Evolutionary conservation across 2,797 vertebrate species (phyloP).

Genomic region (Acanthurus lineatus): DNA sequence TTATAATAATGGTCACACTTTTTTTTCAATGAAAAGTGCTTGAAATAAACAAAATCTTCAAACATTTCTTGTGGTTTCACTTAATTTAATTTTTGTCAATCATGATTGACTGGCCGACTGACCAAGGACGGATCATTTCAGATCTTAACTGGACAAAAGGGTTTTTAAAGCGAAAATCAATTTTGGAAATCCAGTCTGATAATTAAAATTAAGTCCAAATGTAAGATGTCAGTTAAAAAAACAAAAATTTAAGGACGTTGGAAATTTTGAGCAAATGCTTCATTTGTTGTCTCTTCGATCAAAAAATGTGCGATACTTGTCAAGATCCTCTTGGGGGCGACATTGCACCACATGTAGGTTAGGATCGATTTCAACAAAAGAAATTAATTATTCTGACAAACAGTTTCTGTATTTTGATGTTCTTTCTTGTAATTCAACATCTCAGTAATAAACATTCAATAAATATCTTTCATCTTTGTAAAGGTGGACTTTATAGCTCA

Average conservation of each 20-base stretch:
- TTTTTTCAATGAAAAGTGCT: background rate
- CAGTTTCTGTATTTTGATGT: background rate
- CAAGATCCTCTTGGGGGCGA: background rate
- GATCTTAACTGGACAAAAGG: background rate
- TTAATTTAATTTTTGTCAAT: background rate
- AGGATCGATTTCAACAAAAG: background rate
- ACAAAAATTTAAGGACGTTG: background rate
- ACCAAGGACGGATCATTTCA: background rate
- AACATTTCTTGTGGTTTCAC: background rate
- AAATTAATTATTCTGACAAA: no score
- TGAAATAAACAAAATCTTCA: conserved; percentile 11
- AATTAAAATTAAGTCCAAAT: background rate
- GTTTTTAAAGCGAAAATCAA: background rate
- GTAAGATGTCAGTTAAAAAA: no score
- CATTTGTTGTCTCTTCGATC: background rate
- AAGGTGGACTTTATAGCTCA: no score
- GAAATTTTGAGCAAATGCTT: no score
- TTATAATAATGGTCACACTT: background rate
- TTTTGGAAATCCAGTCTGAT: no score
- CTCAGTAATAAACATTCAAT: no score
- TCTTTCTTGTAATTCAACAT: no score
- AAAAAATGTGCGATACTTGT: background rate
- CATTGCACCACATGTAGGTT: background rate
- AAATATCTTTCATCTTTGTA: no score
- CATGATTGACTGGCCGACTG: background rate